A percentile compares a stretch with the other conserved stretches of the same genome.
Conservation (phyloP, 2,797 vertebrate genomes). For the Falco biarmicus region DNA sequence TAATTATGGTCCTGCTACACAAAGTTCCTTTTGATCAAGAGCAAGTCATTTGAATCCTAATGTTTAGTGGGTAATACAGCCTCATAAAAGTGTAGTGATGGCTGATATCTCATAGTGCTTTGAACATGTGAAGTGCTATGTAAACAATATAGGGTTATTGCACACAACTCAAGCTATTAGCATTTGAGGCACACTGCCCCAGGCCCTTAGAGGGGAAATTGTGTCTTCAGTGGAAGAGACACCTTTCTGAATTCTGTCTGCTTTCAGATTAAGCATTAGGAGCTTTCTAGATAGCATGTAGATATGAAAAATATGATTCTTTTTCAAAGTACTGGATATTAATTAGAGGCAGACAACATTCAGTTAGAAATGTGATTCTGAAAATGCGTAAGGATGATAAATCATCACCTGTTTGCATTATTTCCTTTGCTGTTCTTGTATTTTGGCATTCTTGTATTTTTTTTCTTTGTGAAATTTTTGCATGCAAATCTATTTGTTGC, state of each 20-base stretch:
- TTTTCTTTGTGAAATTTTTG: not conserved
- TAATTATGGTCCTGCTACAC: slow-evolving; percentile 24
- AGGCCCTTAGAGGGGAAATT: not conserved
- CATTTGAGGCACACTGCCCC: not conserved
- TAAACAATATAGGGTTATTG: slow-evolving; percentile 54
- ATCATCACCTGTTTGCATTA: not conserved
- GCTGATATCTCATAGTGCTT: slow-evolving; percentile 60
- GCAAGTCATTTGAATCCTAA: slow-evolving; percentile 43
- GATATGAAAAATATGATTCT: not conserved
- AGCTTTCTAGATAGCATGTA: not conserved
- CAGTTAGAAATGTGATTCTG: not conserved
- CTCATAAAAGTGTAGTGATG: slow-evolving; percentile 56
- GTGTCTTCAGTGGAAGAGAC: not conserved
- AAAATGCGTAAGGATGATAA: not conserved
- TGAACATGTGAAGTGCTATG: slow-evolving; percentile 61
- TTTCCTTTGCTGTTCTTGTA: not conserved
- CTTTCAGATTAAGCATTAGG: not conserved
- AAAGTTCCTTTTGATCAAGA: slow-evolving; percentile 61
- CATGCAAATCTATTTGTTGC: not conserved
- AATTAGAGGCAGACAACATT: not conserved
- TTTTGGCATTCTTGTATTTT: not conserved
- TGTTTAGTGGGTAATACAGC: slow-evolving; percentile 52
- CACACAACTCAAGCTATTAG: slow-evolving; percentile 16
- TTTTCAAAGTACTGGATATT: not conserved
- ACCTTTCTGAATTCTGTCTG: not conserved